Evolutionary conservation across 2,113 vertebrate species (phyloP), one percentile per base, ranked within the genome.

Genomic region (Athene noctua): DNA sequence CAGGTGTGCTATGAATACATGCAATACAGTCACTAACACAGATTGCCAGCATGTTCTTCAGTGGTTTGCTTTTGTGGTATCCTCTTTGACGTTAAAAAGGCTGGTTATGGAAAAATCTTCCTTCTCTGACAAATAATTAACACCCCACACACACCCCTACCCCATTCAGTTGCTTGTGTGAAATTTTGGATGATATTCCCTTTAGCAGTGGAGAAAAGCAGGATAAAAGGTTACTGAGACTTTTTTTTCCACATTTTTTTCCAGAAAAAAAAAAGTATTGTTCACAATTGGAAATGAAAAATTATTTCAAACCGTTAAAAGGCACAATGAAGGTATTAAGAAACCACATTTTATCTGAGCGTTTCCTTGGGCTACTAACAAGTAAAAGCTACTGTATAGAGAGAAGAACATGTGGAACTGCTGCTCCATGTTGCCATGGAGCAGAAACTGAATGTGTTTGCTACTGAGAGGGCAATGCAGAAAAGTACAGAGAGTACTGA

Each of bases 381-480:
- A 49, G 11, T 36, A 36, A 84, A 80, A 68, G 10, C 27, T 55
- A 32, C 21, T 40, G 2, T 72, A 29, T 2, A n/a, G 6, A 63
- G 22, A 38, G 25, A 32, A 47, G 27, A 47, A 65, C 3, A 3
- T 14, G 13, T 25, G 47, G 20, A 72, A 59, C 26, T 63, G 21
- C 21, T 57, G 21, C 21, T 57, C 10, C n/a, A 1, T 13, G 6
- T 47, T 12, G 11, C 54, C 20, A 12, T 7, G 19, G 11, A 70
- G 34, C 15, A 80, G 34, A 38, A 23, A 40, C 1, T 26, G 42
- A 83, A 10, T 1, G 1, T 21, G 4, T 15, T 72, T 2, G 2
- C 11, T 34, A 13, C 15, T 66, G 40, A 72, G 16, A 32, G 5
- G 2, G 3, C 3, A 52, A 18, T 5, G 5, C 6, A 23, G 27